Base-by-base conservation (phyloP, 1,140 invertebrate genomes). In the Drosophila sechellia region DNA sequence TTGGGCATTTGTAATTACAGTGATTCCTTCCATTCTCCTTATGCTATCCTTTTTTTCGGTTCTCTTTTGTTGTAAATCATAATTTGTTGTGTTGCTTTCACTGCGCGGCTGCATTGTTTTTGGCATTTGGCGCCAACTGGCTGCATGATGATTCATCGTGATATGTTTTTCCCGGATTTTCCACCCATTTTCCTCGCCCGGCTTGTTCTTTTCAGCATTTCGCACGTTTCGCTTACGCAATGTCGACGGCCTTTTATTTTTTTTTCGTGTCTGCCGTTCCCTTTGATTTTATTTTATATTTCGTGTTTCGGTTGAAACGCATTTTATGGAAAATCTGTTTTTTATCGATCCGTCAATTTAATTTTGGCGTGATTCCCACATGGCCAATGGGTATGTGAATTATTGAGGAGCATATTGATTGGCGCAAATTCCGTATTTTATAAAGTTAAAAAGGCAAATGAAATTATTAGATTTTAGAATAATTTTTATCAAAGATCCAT, bases 101-200 rank as follows among this genome's bases (percentile, higher is more conserved):
- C 54, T 45, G 68, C 43, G 53, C 64, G 61, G 52, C 79, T 78
- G 83, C 81, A 85, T 85, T 86, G 81, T 85, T 85, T 65, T 85
- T 87, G 79, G 74, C 83, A 87, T 81, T 87, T 81, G 81, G 78
- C 83, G 81, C 83, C 81, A 87, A 87, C 81, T 87, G 83, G 78
- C 83, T 81, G 81, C 78, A 64, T 87, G 81, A 64, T 87, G 81
- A 85, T 86, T 85, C 81, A 85, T 85, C 83, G 81, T 56, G 68
- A 56, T 75, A 61, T 65, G 59, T 43, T 66, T 75, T 76, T 42
- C 56, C 57, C 25, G 37, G 42, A 45, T 52, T 69, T 59, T 39
- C n/a, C 39, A 40, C 58, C 43, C 40, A 57, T 58, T 58, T 54
- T 49, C 65, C 53, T 22, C 15, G 31, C 31, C 46, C 39, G 13